phyloP scores from a whole-genome alignment of 2,113 vertebrate species.

The Laticauda colubrina region DNA sequence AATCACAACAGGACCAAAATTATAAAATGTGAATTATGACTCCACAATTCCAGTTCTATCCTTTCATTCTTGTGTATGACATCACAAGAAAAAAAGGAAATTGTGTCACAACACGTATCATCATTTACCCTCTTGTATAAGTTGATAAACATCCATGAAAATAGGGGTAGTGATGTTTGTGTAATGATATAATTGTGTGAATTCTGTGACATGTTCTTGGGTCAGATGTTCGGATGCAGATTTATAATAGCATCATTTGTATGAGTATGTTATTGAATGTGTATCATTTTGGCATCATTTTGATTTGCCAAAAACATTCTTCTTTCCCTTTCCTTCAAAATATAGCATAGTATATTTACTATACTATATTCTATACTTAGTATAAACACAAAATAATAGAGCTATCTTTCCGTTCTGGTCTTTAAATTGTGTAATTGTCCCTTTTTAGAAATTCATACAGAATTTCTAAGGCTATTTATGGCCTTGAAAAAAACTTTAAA shows the following conservation, averaged over 20 bases:
- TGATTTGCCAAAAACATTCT: neutral
- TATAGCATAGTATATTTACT: neutral
- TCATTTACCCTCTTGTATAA: neutral
- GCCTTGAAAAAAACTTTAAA: neutral
- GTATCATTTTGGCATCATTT: neutral
- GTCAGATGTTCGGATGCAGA: neutral
- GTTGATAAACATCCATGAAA: neutral
- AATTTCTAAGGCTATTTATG: neutral
- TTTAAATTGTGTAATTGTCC: neutral
- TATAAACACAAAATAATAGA: neutral
- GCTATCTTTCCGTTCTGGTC: neutral
- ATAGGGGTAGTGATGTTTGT: neutral
- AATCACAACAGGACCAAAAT: neutral
- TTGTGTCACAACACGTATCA: neutral
- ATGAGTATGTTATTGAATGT: neutral
- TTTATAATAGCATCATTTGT: neutral
- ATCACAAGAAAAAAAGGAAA: neutral
- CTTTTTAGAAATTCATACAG: neutral
- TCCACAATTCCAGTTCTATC: neutral
- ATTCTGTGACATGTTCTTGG: neutral
- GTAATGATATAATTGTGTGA: neutral
- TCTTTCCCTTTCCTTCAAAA: neutral
- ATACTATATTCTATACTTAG: neutral
- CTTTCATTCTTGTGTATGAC: neutral
- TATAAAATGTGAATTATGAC: neutral